phyloP scores from a whole-genome alignment of 30 jellyfish, hydroid and myxozoan genomes.

The Pelagia noctiluca region DNA sequence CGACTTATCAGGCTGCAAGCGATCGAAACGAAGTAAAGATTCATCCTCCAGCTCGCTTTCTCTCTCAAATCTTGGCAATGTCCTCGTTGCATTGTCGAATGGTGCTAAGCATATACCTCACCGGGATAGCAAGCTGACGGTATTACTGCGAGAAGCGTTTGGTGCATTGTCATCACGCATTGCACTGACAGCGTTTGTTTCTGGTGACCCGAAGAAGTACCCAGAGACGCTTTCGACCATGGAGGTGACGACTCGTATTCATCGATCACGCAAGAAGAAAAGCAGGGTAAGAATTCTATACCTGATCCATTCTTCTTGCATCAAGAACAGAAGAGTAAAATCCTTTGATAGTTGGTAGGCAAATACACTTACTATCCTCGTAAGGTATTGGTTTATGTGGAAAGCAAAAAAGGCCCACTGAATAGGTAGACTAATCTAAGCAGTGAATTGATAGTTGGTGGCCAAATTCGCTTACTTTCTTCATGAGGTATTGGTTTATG shows the following conservation, averaged over 20 bases:
- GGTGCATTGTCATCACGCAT: conserved; percentile 93
- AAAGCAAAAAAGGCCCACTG: too few species aligned
- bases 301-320: too few species aligned
- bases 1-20: conserved; percentile 94
- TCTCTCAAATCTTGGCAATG: conserved; percentile 87
- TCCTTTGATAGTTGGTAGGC: background rate
- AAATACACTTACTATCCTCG: too few species aligned
- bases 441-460: too few species aligned
- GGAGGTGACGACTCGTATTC: conserved; percentile 90
- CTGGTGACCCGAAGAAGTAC: conserved; percentile 88
- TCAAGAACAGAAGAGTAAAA: too few species aligned
- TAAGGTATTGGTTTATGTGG: too few species aligned
- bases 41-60: conserved; percentile 88
- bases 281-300: conserved; percentile 86
- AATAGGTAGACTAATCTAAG: too few species aligned
- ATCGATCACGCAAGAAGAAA: conserved; percentile 87
- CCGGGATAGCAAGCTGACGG: conserved; percentile 85
- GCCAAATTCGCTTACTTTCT: too few species aligned
- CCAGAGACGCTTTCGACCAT: conserved; percentile 83
- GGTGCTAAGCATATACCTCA: conserved; percentile 98
- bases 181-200: conserved; percentile 77
- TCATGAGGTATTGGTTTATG: too few species aligned
- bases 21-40: conserved; percentile 65
- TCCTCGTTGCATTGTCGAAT: conserved; percentile 87
- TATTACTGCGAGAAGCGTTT: conserved; percentile 87